Evolutionary conservation across 2,888 invertebrate genomes (phyloP).

Genomic region (Tenthredo distinguenda): DNA sequence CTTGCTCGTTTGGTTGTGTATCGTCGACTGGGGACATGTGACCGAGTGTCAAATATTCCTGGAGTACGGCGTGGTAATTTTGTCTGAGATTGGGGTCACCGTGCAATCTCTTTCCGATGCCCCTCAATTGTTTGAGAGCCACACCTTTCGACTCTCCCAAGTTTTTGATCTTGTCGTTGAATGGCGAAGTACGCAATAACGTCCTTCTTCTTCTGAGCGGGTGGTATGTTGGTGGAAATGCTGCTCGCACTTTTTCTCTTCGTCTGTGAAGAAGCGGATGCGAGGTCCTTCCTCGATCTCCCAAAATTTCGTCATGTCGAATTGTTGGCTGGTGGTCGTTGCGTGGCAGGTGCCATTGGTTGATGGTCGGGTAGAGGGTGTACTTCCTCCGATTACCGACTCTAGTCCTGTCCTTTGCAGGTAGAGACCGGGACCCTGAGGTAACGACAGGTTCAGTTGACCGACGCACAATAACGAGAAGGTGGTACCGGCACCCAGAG

Average conservation of each 20-base stretch:
- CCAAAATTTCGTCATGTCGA: conserved; percentile 51
- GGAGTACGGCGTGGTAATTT: neutral
- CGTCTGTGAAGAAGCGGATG: conserved; percentile 11
- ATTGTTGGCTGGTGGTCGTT: neutral
- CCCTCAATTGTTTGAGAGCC: neutral
- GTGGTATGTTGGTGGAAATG: conserved; percentile 18
- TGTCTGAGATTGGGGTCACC: neutral
- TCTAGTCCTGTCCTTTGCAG: conserved; percentile 56
- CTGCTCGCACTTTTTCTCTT: conserved; percentile 49
- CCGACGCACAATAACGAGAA: conserved; percentile 54
- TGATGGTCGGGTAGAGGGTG: neutral
- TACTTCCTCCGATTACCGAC: conserved; percentile 56
- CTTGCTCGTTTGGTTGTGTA: no score
- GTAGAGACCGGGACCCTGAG: neutral
- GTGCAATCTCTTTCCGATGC: neutral
- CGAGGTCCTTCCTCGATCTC: conserved; percentile 52
- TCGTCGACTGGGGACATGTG: no score
- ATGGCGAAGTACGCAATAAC: neutral
- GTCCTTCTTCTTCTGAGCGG: neutral
- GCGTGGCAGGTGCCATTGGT: neutral
- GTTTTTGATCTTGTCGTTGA: neutral
- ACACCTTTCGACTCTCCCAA: neutral
- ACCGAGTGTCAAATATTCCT: no score
- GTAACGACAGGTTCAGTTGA: conserved; percentile 49
- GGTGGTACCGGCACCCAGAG: conserved; percentile 49